Percentiles rank a stretch among this genome's conserved stretches.
These are phyloP conservation scores for Phycodurus eques DNA, from an alignment of 2,113 vertebrate genomes.

Conservation along the genomic window DNA sequence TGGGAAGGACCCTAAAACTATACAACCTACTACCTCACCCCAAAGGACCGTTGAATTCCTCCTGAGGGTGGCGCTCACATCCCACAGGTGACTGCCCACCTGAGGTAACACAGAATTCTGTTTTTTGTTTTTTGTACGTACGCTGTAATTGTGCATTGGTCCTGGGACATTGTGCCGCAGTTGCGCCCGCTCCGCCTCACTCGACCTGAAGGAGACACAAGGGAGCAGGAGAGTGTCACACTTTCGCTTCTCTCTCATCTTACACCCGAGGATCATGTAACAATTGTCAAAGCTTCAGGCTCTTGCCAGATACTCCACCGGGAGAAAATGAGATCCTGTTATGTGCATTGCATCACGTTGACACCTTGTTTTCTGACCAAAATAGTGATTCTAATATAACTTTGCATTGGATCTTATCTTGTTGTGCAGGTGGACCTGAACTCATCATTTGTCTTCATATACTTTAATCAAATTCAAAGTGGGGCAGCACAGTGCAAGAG, in stretches of 20 bases:
- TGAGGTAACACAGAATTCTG: not conserved
- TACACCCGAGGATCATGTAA: slow-evolving; percentile 14
- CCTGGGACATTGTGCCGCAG: slow-evolving; percentile 29
- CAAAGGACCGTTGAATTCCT: slow-evolving; percentile 76
- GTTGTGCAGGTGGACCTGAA: too few relatives aligned
- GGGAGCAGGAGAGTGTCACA: slow-evolving; percentile 43
- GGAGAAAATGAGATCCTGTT: not conserved
- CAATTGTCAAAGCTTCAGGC: not conserved
- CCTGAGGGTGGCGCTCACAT: not conserved
- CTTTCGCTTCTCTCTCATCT: slow-evolving; percentile 31
- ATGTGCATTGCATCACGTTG: not conserved
- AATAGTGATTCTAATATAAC: not conserved
- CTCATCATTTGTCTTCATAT: too few relatives aligned
- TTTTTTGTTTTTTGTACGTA: not conserved
- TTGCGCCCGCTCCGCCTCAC: slow-evolving; percentile 37
- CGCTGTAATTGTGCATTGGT: too few relatives aligned
- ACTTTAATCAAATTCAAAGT: too few relatives aligned
- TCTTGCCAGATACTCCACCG: not conserved
- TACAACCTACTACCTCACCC: slow-evolving; percentile 99
- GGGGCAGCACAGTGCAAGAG: too few relatives aligned
- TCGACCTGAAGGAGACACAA: slow-evolving; percentile 47
- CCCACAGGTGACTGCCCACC: not conserved
- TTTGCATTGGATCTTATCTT: too few relatives aligned
- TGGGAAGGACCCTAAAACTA: slow-evolving; percentile 92
- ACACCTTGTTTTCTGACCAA: not conserved